Evolutionary conservation across 2,113 vertebrate genomes (phyloP), one percentile per base, ranked within the genome.

Genomic region (Dromiciops gliroides): DNA sequence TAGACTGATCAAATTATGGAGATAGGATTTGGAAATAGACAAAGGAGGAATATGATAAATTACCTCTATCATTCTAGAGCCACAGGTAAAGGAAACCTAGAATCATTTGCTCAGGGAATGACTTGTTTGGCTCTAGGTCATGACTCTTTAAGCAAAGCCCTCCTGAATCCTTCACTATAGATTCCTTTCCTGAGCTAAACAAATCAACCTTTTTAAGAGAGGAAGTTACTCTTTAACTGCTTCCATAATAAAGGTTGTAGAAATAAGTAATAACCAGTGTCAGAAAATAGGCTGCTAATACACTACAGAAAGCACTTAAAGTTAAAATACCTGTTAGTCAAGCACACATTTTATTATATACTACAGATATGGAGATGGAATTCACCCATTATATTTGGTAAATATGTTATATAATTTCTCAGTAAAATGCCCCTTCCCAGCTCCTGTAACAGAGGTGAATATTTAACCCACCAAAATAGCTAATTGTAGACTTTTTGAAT

Each of bases 171-270:
- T 98, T 98, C 0, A 1, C 28, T 95, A 96, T 51, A 92, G 60
- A 93, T 94, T 98, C 83, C 90, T 97, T 96, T 91, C 94, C 52
- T 94, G 96, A 98, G 53, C 94, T 98, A 98, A 98, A 98, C 97
- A 98, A 98, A 98, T 98, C 98, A 98, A 97, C 97, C 96, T 96
- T 98, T 98, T 97, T 97, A 98, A 98, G 98, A 96, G 94, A 93
- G 90, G 90, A 98, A 97, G 97, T 97, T 98, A 98, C 97, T 98
- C 96, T 98, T 98, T 98, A 98, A 97, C 98, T 94, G 95, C 92
- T 98, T 96, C 95, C 97, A 53, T 98, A 98, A 98, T 98, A 97
- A 98, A 97, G 95, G 96, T 95, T 98, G 96, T 98, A 98, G 97
- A 98, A 98, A 98, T 97, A 97, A 97, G 97, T 97, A 97, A 97